phyloP scores from a whole-genome alignment of 2,797 vertebrate species.

The Leptoclinus maculatus region DNA sequence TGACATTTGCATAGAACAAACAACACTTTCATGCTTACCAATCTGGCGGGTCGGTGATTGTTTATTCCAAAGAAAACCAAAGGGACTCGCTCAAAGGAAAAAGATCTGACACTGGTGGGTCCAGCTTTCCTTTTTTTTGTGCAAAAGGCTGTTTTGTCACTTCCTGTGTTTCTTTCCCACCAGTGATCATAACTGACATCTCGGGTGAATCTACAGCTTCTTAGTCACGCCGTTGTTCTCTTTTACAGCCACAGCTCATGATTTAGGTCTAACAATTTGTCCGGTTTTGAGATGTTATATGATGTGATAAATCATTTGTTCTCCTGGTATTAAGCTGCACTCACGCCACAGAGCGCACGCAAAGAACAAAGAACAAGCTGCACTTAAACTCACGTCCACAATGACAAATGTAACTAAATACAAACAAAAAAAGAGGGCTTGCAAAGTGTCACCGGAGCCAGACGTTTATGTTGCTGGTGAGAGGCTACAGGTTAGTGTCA shows the following conservation, averaged over 20 bases:
- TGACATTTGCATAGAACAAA: constrained; percentile 40
- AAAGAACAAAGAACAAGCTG: too few relatives aligned
- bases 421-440: too few relatives aligned
- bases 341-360: too few relatives aligned
- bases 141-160: background rate
- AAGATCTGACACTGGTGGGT: constrained; percentile 12
- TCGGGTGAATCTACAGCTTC: background rate
- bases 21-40: constrained; percentile 34
- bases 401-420: too few relatives aligned
- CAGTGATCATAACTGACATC: background rate
- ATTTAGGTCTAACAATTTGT: background rate
- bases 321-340: background rate
- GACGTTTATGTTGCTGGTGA: too few relatives aligned
- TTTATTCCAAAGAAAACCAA: constrained; percentile 15
- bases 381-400: too few relatives aligned
- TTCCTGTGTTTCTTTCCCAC: background rate
- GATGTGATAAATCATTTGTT: background rate
- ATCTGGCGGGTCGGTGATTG: constrained; percentile 5
- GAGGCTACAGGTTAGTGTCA: too few relatives aligned
- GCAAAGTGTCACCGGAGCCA: too few relatives aligned
- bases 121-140: constrained; percentile 1
- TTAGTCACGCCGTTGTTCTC: background rate
- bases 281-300: background rate
- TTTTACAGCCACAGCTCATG: background rate
- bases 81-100: constrained; percentile 10